Conservation (phyloP, 1,140 invertebrate species). For the Lepidotrigona ventralis region DNA sequence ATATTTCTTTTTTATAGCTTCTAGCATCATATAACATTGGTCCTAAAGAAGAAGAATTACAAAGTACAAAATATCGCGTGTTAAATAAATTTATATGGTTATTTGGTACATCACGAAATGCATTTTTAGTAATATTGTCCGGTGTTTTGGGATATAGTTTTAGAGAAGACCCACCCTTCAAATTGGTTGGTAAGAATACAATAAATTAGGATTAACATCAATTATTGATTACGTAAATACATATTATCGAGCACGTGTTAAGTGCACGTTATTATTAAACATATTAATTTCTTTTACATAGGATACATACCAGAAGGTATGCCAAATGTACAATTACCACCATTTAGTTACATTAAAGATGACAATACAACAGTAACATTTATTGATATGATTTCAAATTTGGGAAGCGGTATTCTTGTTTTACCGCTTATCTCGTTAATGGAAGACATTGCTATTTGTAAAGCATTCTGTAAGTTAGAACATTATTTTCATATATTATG, state of each 20-base stretch:
- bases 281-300: conserved; percentile 58
- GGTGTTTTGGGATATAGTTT: conserved; percentile 83
- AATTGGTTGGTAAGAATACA: conserved; percentile 82
- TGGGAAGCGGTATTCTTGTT: conserved; percentile 89
- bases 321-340: conserved; percentile 83
- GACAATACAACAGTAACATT: conserved; percentile 83
- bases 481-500: neutral
- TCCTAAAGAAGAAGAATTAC: conserved; percentile 77
- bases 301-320: conserved; percentile 85
- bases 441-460: conserved; percentile 92
- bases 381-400: conserved; percentile 85
- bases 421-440: conserved; percentile 89
- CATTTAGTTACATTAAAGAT: conserved; percentile 82
- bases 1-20: conserved; percentile 77
- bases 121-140: conserved; percentile 86
- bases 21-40: conserved; percentile 83
- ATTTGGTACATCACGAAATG: conserved; percentile 87
- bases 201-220: neutral
- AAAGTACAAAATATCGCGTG: conserved; percentile 76
- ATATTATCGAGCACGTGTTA: neutral
- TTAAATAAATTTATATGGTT: conserved; percentile 81
- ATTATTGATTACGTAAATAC: neutral
- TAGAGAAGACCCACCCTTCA: conserved; percentile 79
- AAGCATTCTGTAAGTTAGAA: conserved; percentile 85
- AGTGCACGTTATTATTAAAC: neutral